Evolutionary conservation across 1,140 invertebrate species (phyloP), one percentile per base, ranked within the genome.

Genomic region (Solen grandis): DNA sequence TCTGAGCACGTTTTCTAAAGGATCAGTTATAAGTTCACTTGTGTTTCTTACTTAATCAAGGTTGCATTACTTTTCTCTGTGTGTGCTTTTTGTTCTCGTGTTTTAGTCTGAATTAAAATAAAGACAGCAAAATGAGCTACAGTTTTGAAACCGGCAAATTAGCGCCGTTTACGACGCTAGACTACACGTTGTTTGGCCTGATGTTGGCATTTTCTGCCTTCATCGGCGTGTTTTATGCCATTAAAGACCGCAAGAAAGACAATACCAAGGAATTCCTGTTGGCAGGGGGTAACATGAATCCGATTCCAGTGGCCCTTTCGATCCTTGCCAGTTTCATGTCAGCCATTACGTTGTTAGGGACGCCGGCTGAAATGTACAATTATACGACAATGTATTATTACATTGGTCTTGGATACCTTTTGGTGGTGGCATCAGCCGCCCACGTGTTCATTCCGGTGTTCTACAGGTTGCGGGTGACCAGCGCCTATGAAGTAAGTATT

Each of bases 381-480:
- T 88, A 80, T 38, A 87, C 86, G 13, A 82, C 84, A 5, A 83
- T 86, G 83, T 90, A 87, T 50, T 60, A 81, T 25, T 88, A 83
- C 73, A 84, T 84, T 29, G 75, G 62, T 0, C 22, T 85, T 5
- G 55, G 81, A 0, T 88, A 86, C 59, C 25, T 96, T 0, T 87
- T 97, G n/a, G 95, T 95, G 3, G 97, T 96, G 3, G 60, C 78
- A 5, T 62, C 63, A 8, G 68, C 65, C 14, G 96, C 95, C 13
- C 95, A 96, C 89, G 89, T 96, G 22, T 98, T 96, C 87, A 92
- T 98, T 29, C 97, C 97, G 33, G 95, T 98, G 13, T 98, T 98
- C 90, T 98, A 96, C 90, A 95, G 95, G 74, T 91, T 98, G 19
- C 95, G 96, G 91, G 95, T 95, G 78, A 96, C 96, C 8, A 97